phyloP scores from a whole-genome alignment of 2,113 vertebrate species.

The Lanius ludovicianus region DNA sequence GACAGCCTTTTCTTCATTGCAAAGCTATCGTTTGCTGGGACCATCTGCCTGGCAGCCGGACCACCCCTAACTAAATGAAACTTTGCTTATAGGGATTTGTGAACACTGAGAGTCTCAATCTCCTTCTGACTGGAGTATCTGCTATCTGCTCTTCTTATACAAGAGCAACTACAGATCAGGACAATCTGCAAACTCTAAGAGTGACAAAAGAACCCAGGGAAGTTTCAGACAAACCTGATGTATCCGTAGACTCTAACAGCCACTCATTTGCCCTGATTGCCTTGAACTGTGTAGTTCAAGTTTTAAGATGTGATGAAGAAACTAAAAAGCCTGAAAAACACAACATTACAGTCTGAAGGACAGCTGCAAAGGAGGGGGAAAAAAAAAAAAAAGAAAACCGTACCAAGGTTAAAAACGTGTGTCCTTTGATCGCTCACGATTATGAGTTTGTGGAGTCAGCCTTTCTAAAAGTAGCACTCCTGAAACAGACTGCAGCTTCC shows the following conservation, averaged over 20 bases:
- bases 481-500: background rate
- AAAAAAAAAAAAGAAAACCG: background rate
- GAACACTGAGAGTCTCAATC: background rate
- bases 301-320: background rate
- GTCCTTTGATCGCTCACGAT: background rate
- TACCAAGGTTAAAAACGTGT: constrained; percentile 22
- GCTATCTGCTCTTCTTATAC: background rate
- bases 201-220: background rate
- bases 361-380: background rate
- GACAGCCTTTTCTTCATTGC: background rate
- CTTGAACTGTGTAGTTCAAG: background rate
- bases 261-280: background rate
- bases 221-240: background rate
- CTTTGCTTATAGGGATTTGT: background rate
- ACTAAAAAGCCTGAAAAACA: background rate
- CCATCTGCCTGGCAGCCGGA: background rate
- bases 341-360: background rate
- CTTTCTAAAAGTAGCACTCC: constrained; percentile 63
- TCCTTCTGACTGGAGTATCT: background rate
- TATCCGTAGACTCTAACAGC: background rate
- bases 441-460: constrained; percentile 44
- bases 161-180: background rate
- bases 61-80: background rate
- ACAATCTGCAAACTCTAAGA: background rate
- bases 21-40: background rate